Conservation (phyloP, 2,888 invertebrate genomes). For the Patella ulyssiponensis region DNA sequence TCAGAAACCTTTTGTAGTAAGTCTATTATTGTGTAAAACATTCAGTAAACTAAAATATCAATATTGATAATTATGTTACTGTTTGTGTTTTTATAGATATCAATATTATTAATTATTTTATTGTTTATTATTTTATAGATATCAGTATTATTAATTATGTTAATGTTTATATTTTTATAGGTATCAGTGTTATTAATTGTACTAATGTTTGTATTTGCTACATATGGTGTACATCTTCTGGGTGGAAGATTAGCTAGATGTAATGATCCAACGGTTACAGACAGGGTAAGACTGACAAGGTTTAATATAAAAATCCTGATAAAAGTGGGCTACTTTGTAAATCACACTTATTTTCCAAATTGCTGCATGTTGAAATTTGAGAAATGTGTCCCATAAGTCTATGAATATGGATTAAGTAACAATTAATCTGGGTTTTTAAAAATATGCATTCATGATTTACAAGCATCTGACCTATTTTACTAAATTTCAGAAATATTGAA, state of each 20-base stretch:
- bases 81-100: constrained; percentile 86
- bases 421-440: too few relatives aligned
- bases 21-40: background rate
- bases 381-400: too few relatives aligned
- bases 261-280: constrained; percentile 90
- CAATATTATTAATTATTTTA: background rate
- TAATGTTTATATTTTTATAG: constrained; percentile 72
- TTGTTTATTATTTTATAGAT: constrained; percentile 38
- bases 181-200: constrained; percentile 96
- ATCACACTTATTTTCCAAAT: too few relatives aligned
- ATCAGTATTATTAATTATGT: background rate
- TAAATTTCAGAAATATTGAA: too few relatives aligned
- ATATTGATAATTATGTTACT: constrained; percentile 85
- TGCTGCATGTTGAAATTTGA: too few relatives aligned
- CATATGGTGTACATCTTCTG: constrained; percentile 97
- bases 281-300: constrained; percentile 39
- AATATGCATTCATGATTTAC: too few relatives aligned
- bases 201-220: constrained; percentile 99
- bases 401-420: too few relatives aligned
- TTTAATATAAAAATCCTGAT: too few relatives aligned
- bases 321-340: too few relatives aligned
- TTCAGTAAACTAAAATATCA: background rate
- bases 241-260: constrained; percentile 96
- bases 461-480: too few relatives aligned
- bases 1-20: too few relatives aligned